Percentiles rank a stretch among this genome's conserved stretches.
Conservation (phyloP, 2,113 vertebrate genomes). For the Hystrix cristata region DNA sequence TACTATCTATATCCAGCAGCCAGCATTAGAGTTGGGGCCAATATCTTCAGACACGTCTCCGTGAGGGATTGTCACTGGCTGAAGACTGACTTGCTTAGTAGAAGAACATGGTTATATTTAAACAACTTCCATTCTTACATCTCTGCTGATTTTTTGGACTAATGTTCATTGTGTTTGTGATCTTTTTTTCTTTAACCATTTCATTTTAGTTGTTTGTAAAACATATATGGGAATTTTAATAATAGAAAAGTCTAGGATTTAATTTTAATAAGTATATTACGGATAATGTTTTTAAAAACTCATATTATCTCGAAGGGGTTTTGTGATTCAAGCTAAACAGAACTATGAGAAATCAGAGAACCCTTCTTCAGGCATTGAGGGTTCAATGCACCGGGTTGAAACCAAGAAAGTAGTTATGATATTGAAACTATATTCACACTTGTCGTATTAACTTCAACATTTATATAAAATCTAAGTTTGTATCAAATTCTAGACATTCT, state of each 20-base stretch:
- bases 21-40: not conserved
- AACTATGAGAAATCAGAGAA: not conserved
- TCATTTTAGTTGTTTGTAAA: slow-evolving; percentile 3
- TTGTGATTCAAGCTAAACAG: not conserved
- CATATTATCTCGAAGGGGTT: not conserved
- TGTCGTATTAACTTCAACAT: not conserved
- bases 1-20: not conserved
- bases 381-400: not conserved
- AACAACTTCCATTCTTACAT: not conserved
- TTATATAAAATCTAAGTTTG: not conserved
- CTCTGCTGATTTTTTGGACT: not conserved
- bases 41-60: not conserved
- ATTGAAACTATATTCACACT: not conserved
- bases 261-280: not conserved
- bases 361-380: not conserved
- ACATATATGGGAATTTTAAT: not conserved
- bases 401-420: not conserved
- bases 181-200: not conserved
- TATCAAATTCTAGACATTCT: not conserved
- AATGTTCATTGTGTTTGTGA: not conserved
- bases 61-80: not conserved
- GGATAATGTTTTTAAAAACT: not conserved
- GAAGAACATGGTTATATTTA: not conserved
- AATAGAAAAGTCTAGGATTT: not conserved
- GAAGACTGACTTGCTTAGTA: not conserved